phyloP scores from a whole-genome alignment of 2,888 invertebrate genomes.

The Sthenelais limicola region DNA sequence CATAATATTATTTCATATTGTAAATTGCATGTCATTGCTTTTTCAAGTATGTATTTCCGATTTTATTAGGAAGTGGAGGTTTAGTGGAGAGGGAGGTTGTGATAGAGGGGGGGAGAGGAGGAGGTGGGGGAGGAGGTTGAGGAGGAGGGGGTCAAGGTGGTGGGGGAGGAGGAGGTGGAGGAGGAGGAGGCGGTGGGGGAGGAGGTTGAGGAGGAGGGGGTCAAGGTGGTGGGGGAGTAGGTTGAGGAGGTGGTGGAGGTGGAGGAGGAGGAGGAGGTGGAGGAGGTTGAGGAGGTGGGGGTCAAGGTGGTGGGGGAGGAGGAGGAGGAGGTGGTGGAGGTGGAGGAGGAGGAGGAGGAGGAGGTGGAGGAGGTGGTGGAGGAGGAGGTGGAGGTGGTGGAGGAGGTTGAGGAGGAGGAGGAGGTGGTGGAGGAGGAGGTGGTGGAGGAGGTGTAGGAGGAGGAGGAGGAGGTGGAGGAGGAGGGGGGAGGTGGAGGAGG shows the following conservation, averaged over 20 bases:
- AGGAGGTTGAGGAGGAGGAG: not conserved
- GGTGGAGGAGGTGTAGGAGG: not conserved
- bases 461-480: not conserved
- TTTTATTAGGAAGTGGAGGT: not conserved
- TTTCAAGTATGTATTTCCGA: no score
- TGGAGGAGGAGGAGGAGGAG: not conserved
- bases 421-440: not conserved
- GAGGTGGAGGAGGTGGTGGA: not conserved
- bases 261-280: no score
- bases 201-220: not conserved
- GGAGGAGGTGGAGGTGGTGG: not conserved
- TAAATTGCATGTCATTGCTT: no score
- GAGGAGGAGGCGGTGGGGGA: no score
- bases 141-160: not conserved
- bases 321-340: not conserved
- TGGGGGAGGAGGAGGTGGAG: not conserved
- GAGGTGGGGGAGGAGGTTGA: not conserved
- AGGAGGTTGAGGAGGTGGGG: not conserved
- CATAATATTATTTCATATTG: no score
- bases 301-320: not conserved
- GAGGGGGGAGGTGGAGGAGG: not conserved
- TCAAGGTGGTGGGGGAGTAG: no score
- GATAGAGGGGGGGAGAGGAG: not conserved
- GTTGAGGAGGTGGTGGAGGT: no score
- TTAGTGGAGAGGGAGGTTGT: not conserved